Percentiles rank a stretch among this genome's conserved stretches.
phyloP scores from a whole-genome alignment of 2,888 invertebrate species.

The Gonocerus acuteangulatus region DNA sequence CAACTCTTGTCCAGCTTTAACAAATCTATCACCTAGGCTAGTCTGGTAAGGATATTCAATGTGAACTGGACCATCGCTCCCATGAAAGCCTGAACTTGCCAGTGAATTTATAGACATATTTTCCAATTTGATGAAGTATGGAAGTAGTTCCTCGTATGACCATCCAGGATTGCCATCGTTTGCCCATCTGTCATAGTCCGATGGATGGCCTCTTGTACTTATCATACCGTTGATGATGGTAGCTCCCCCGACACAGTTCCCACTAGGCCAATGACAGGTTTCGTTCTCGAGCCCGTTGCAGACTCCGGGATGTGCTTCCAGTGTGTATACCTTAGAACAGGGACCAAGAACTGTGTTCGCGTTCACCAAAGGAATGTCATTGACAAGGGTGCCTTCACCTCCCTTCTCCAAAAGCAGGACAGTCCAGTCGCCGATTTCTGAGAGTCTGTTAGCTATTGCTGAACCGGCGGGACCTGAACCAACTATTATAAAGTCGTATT shows the following conservation, averaged over 20 bases:
- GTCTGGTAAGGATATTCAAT: constrained; percentile 59
- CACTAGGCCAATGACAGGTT: constrained; percentile 62
- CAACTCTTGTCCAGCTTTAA: constrained; percentile 58
- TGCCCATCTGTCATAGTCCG: constrained; percentile 46
- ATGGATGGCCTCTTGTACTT: constrained; percentile 43
- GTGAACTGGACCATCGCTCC: constrained; percentile 58
- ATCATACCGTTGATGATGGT: constrained; percentile 45
- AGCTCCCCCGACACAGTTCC: constrained; percentile 57
- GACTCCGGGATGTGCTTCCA: constrained; percentile 52
- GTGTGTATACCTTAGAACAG: constrained; percentile 68
- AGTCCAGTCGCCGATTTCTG: constrained; percentile 59
- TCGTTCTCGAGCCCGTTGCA: constrained; percentile 47
- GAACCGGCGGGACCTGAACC: constrained; percentile 52
- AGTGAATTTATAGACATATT: constrained; percentile 36
- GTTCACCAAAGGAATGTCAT: constrained; percentile 68
- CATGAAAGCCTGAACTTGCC: constrained; percentile 50
- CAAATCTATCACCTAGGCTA: constrained; percentile 55
- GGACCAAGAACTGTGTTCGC: constrained; percentile 50
- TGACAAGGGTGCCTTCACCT: constrained; percentile 65
- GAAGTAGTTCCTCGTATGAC: too few species aligned
- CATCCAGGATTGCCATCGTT: constrained; percentile 37
- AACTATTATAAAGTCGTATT: constrained; percentile 56
- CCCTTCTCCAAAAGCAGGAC: constrained; percentile 72
- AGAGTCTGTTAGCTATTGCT: constrained; percentile 68
- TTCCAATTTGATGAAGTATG: constrained; percentile 38